A percentile compares a stretch with the other conserved stretches of the same genome.
phyloP scores from a whole-genome alignment of 2,113 vertebrate genomes.

The Casuarius casuarius region DNA sequence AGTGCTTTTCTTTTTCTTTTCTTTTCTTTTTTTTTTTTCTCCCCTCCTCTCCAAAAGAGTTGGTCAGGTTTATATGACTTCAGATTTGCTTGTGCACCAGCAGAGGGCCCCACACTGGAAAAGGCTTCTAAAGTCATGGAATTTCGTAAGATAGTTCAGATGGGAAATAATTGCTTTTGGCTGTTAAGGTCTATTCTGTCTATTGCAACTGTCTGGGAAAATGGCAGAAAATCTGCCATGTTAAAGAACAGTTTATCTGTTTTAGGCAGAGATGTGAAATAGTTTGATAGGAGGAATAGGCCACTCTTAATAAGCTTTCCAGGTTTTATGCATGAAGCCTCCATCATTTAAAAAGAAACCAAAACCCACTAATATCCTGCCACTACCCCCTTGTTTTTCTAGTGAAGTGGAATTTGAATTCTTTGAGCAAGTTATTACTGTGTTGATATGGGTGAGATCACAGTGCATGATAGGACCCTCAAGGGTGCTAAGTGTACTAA shows the following conservation, averaged over 20 bases:
- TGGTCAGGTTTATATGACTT: background rate
- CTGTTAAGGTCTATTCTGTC: background rate
- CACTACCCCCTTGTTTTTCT: background rate
- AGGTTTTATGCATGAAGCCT: background rate
- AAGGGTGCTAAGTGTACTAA: rapidly evolving
- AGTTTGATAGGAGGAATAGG: background rate
- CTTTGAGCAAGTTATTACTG: background rate
- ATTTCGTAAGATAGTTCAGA: background rate
- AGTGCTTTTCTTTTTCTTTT: background rate
- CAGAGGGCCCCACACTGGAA: background rate
- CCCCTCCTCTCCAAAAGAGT: background rate
- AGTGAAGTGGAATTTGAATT: background rate
- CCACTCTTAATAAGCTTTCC: background rate
- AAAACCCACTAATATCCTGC: rapidly evolving
- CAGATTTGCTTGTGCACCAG: background rate
- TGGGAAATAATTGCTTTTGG: background rate
- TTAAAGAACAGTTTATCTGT: background rate
- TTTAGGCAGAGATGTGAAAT: background rate
- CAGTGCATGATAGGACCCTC: background rate
- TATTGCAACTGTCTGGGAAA: background rate
- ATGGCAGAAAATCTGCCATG: background rate
- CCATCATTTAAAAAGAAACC: background rate
- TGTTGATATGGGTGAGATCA: background rate
- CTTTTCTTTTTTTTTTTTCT: no score
- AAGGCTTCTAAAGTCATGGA: background rate